Evolutionary conservation across 2,797 vertebrate genomes (phyloP).

Genomic region (Tragopan temminckii): DNA sequence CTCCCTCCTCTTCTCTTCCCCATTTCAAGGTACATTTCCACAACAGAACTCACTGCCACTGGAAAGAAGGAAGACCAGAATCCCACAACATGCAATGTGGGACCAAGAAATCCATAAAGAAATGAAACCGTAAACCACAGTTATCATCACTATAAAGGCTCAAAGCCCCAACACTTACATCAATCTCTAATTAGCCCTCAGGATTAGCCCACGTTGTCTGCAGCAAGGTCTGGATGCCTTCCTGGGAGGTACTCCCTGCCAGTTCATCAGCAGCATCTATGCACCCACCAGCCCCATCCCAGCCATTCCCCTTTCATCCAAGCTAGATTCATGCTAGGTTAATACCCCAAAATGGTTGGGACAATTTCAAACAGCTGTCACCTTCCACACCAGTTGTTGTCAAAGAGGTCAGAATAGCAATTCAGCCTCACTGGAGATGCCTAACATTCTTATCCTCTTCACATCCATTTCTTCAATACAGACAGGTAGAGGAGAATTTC

Average conservation of each 20-base stretch:
- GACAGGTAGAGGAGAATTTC: background rate
- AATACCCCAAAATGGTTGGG: background rate
- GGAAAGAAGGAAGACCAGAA: background rate
- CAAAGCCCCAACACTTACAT: background rate
- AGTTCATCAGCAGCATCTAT: slow-evolving; percentile 9
- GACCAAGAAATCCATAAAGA: background rate
- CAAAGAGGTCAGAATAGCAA: background rate
- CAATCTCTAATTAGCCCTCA: background rate
- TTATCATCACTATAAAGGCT: background rate
- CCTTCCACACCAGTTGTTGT: background rate
- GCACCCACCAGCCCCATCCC: background rate
- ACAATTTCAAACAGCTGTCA: background rate
- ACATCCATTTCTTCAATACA: background rate
- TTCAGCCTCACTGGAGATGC: background rate
- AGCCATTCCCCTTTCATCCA: background rate
- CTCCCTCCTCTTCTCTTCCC: too few relatives aligned
- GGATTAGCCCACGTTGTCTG: background rate
- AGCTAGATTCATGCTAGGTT: background rate
- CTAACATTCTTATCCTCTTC: background rate
- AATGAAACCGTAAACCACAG: background rate
- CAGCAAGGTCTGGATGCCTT: background rate
- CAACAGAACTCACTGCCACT: background rate
- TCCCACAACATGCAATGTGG: background rate
- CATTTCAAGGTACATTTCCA: background rate
- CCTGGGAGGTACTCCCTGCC: background rate